Evolutionary conservation across 2,797 vertebrate genomes (phyloP).

Genomic region (Pitangus sulphuratus): DNA sequence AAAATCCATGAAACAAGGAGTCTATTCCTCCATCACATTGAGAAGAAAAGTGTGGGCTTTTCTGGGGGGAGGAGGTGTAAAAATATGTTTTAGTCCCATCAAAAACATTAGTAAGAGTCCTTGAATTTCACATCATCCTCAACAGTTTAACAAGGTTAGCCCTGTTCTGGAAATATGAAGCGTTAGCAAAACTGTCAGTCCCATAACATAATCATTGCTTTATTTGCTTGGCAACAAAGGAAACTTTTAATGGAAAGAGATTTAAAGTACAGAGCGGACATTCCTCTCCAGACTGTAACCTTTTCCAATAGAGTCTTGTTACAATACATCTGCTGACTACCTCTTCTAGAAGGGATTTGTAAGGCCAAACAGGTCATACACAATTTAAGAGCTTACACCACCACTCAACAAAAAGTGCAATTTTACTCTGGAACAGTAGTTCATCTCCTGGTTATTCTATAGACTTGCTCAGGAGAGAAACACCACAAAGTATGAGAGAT

Average conservation of each 20-base stretch:
- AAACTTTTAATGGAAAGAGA: constrained; percentile 22
- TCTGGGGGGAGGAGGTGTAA: background rate
- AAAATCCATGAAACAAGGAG: background rate
- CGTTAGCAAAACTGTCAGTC: background rate
- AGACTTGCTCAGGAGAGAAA: background rate
- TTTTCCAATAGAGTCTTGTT: background rate
- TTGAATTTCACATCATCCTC: background rate
- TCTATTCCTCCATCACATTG: background rate
- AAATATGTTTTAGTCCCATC: background rate
- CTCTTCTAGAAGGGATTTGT: background rate
- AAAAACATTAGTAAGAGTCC: background rate
- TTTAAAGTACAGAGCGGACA: background rate
- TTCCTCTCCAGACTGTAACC: background rate
- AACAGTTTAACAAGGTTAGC: background rate
- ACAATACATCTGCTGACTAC: background rate
- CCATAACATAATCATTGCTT: background rate
- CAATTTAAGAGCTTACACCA: constrained; percentile 46
- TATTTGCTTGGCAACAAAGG: constrained; percentile 31
- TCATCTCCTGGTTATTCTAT: constrained; percentile 2
- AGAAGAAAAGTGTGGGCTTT: background rate
- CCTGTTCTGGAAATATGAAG: background rate
- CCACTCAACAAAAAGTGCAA: constrained; percentile 17
- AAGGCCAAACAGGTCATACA: constrained; percentile 39
- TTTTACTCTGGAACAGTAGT: constrained; percentile 17
- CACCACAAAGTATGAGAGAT: rapidly evolving